A percentile compares a stretch with the other conserved stretches of the same genome.
These are phyloP conservation scores for Sternarchorhynchus goeldii DNA, from an alignment of 2,797 vertebrate species.

Conservation along the genomic window DNA sequence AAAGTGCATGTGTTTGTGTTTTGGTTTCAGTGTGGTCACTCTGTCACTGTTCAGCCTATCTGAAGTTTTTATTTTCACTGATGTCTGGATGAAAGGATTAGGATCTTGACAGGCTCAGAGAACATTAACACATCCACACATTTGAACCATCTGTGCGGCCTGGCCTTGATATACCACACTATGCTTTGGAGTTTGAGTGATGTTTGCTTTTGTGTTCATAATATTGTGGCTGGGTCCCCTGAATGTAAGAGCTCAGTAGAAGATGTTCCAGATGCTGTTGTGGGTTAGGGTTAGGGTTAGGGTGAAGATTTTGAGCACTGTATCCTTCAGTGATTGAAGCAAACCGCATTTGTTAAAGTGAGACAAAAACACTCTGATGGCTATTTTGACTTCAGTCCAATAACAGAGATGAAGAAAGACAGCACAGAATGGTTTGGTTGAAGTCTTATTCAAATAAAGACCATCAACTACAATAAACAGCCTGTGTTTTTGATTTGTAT, in stretches of 20 bases:
- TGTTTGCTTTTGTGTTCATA: constrained; percentile 6
- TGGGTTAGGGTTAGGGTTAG: neutral
- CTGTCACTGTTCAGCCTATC: constrained; percentile 6
- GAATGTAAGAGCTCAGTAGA: neutral
- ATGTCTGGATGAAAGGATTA: constrained; percentile 10
- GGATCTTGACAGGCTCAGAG: constrained; percentile 14
- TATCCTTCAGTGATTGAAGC: constrained; percentile 3
- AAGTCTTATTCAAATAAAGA: constrained; percentile 11
- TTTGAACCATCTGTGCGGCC: constrained; percentile 57
- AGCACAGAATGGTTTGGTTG: neutral
- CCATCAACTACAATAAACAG: neutral
- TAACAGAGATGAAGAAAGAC: neutral
- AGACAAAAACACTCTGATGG: constrained; percentile 12
- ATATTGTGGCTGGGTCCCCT: constrained; percentile 7
- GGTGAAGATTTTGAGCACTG: neutral
- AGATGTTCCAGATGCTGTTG: constrained; percentile 23
- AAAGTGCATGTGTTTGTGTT: neutral
- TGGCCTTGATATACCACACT: constrained; percentile 59
- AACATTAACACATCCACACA: constrained; percentile 64
- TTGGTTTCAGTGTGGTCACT: constrained; percentile 15
- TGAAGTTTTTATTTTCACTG: constrained; percentile 30
- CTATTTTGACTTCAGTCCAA: too few species aligned
- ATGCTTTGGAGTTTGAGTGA: constrained; percentile 32
- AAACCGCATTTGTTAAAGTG: neutral
- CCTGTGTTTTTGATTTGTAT: constrained; percentile 2